Evolutionary conservation across 2,888 invertebrate genomes (phyloP).

Genomic region (Drosophila kuntzei): DNA sequence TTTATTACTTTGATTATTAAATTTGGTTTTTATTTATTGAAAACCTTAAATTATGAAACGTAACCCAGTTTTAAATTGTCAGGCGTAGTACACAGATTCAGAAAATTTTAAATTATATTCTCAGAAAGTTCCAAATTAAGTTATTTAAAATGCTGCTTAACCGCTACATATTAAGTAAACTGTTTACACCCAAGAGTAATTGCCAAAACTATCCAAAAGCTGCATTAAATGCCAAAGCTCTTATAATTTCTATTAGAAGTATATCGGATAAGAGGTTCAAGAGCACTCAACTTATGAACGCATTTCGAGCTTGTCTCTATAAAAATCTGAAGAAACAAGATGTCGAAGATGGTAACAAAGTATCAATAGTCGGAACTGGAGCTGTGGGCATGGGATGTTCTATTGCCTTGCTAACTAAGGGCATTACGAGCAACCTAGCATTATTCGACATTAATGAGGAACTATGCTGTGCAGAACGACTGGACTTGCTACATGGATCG

Average conservation of each 20-base stretch:
- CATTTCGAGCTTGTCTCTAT: conserved; percentile 35
- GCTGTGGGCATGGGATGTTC: conserved; percentile 95
- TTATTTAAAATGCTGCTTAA: neutral
- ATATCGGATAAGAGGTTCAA: neutral
- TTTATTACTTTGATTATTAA: neutral
- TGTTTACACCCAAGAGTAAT: neutral
- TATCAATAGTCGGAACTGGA: conserved; percentile 93
- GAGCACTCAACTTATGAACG: neutral
- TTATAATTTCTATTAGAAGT: neutral
- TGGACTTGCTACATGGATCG: conserved; percentile 88
- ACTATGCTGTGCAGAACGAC: conserved; percentile 86
- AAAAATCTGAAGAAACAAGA: conserved; percentile 22
- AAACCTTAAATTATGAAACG: neutral
- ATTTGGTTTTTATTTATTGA: neutral
- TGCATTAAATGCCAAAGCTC: neutral
- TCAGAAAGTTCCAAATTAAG: neutral
- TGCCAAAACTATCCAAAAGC: neutral
- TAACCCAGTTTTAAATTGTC: neutral
- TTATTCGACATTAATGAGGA: conserved; percentile 92
- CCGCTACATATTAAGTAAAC: neutral
- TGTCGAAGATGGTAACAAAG: conserved; percentile 87
- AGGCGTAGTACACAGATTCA: neutral
- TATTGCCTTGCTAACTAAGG: conserved; percentile 91
- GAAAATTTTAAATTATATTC: neutral
- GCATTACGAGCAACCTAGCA: conserved; percentile 91